Evolutionary conservation across 2,797 vertebrate genomes (phyloP), one percentile per base, ranked within the genome.

Genomic region (Malacoctenus gilli): DNA sequence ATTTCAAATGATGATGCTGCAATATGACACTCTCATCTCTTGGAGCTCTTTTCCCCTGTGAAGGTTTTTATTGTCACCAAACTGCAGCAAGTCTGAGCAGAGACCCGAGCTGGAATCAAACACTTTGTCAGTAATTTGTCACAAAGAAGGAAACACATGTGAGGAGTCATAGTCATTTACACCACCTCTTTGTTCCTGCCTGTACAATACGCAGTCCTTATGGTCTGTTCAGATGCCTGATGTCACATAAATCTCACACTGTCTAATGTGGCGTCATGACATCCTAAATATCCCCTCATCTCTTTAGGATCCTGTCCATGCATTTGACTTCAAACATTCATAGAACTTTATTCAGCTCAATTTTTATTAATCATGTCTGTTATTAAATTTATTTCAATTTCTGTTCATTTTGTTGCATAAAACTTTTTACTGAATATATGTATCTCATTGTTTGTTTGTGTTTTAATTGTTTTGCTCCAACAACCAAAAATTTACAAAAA

Each of bases 1-100:
- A 49, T 59, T 25, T 18, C 28, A 80, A 57, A 65, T 68, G 19
- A 18, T 14, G 30, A 30, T 2, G 23, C 47, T 25, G 15, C 13
- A 56, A 41, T 57, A 23, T 40, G 44, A 44, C 35, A 22, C 15
- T 41, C 2, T 32, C n/a, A n/a, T 32, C 25, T 57, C 41, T 41
- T 19, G 15, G 14, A 36, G 30, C 30, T 21, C 10, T 34, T 53
- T 42, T 35, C 28, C 36, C 5, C 0, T 40, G 38, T 19, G 14
- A 34, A 4, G 32, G 3, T 34, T n/a, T 34, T 2, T 14, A 50
- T 52, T 55, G 28, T 66, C 32, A 34, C 14, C 31, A 15, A 28
- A 34, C 43, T 25, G 31, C 19, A 64, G 54, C 48, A 51, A 35
- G 31, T 63, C 21, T 59, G 30, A 54, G 12, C 19, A 16, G 39